Base-by-base conservation (phyloP, 1,140 invertebrate genomes). In the Marisa cornuarietis region DNA sequence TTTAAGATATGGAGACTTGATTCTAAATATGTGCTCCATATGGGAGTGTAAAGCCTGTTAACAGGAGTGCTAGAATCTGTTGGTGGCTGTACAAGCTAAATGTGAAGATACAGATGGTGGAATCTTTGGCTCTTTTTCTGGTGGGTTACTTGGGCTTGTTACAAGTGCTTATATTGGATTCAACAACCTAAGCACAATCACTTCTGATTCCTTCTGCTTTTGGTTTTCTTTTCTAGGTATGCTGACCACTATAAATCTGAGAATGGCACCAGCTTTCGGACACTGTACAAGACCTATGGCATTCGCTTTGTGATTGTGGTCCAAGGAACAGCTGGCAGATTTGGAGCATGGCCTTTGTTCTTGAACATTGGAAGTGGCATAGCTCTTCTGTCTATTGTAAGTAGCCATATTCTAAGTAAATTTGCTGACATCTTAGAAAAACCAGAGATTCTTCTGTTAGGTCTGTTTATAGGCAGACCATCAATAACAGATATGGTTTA, bases 321-420 rank as follows among this genome's bases (percentile, higher is more conserved):
- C 3, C 86, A 91, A 54, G 93, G 93, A 5, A 78, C 84, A 63
- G 93, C 89, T 42, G 91, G 93, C 54, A 92, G 92, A 81, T 93
- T 93, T 82, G 90, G 87, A 81, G 72, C 92, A 51, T 85, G 92
- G 58, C 92, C 92, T 49, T 83, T 93, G 3, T 72, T 92, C 13
- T 78, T 92, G 4, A 93, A 93, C 82, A 84, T 93, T 82, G 93
- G 92, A 74, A 92, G 92, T 85, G 92, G 93, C 72, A 81, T 93
- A 42, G 93, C 91, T 31, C 86, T 93, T 10, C 83, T 93, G 68
- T 89, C 91, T 78, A 80, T 93, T 31, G 92, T 93, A 88, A 91
- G 89, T 90, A 76, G 54, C 54, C 31, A 42, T 42, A 42, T 42
- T 42, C 31, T 42, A 42, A 42, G 31, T 42, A 42, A 42, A 58